phyloP scores from a whole-genome alignment of 2,113 vertebrate genomes.

The Ochotona curzoniae region DNA sequence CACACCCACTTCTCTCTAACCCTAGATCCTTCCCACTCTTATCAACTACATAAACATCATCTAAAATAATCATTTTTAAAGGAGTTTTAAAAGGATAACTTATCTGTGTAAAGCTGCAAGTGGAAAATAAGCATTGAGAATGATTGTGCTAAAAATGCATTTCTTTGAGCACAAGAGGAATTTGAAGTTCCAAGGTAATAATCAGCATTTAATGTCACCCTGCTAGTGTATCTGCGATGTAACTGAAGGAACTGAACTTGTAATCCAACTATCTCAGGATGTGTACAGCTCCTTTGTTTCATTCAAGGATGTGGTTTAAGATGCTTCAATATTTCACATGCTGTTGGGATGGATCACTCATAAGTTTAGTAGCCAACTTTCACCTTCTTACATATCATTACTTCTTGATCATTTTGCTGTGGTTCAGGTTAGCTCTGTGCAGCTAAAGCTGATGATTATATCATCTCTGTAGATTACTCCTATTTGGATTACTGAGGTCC shows the following conservation, averaged over 20 bases:
- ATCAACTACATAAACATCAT: too few species aligned
- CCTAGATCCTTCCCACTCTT: too few species aligned
- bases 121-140: not conserved
- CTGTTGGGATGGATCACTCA: not conserved
- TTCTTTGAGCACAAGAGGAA: not conserved
- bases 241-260: not conserved
- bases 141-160: not conserved
- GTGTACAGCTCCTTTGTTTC: not conserved
- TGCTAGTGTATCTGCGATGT: not conserved
- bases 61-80: too few species aligned
- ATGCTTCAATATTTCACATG: not conserved
- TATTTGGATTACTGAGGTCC: not conserved
- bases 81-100: too few species aligned
- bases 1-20: too few species aligned
- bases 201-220: not conserved
- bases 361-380: not conserved
- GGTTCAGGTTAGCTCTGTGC: not conserved
- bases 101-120: not conserved
- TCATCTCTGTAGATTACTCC: not conserved
- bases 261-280: not conserved
- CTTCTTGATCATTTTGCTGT: not conserved
- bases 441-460: not conserved
- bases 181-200: not conserved
- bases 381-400: not conserved
- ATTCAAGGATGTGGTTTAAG: not conserved